These are phyloP conservation scores for Sylvicapra grimmia DNA, from an alignment of 2,113 vertebrate species.

Conservation along the genomic window DNA sequence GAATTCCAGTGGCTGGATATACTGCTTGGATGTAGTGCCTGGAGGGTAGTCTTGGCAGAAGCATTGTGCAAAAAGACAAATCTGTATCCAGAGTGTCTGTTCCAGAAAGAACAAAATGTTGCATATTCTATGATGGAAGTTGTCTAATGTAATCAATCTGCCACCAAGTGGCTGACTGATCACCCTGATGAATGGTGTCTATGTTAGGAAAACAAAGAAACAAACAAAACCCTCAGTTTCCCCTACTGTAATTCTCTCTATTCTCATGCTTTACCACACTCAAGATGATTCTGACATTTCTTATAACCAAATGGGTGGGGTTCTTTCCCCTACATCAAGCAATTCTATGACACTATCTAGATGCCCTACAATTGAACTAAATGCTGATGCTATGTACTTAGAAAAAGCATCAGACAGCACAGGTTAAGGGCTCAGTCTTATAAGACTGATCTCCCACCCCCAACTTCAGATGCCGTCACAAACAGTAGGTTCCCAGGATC, in stretches of 20 bases:
- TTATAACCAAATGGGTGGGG: not conserved
- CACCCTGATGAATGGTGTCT: not conserved
- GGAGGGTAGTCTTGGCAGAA: not conserved
- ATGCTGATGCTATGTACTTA: not conserved
- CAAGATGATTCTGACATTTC: not conserved
- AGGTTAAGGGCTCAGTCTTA: not conserved
- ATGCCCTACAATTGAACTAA: not conserved
- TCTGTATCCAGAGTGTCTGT: not conserved
- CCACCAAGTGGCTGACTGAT: not conserved
- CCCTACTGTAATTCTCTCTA: not conserved
- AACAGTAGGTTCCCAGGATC: not conserved
- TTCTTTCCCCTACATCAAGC: not conserved
- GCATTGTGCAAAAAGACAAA: not conserved
- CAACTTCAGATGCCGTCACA: not conserved
- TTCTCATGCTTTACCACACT: not conserved
- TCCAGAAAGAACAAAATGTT: not conserved
- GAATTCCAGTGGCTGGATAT: not conserved
- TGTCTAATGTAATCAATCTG: not conserved
- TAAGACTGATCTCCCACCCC: not conserved
- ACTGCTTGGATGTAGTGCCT: not conserved
- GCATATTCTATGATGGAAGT: not conserved
- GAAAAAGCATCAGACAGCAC: not conserved
- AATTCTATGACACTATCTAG: not conserved
- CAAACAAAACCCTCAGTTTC: not conserved
- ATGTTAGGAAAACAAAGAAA: not conserved